These are phyloP conservation scores for Dysmachus trigonus DNA, from an alignment of 2,888 invertebrate genomes.

Conservation along the genomic window DNA sequence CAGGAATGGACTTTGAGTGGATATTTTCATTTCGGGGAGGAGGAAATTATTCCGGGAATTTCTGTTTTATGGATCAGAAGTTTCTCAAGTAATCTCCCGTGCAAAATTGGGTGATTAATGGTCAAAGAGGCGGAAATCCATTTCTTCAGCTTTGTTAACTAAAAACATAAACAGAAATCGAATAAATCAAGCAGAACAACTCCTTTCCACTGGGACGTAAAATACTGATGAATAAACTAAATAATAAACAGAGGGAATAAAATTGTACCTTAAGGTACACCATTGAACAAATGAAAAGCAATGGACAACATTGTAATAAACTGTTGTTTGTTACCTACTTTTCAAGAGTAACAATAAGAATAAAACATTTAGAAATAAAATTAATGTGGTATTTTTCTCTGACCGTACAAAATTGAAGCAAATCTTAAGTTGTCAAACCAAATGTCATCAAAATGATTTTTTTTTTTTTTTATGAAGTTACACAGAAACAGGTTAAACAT, in stretches of 20 bases:
- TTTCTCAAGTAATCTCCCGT: not conserved
- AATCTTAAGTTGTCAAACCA: too few species aligned
- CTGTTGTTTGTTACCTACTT: not conserved
- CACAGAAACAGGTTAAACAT: too few species aligned
- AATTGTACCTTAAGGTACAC: not conserved
- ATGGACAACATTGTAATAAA: not conserved
- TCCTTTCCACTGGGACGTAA: too few species aligned
- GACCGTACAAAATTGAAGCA: too few species aligned
- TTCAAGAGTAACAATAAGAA: too few species aligned
- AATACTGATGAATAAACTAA: not conserved
- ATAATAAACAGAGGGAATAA: not conserved
- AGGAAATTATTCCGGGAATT: not conserved
- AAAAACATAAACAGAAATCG: not conserved
- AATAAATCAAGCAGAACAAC: not conserved
- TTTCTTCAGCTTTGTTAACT: not conserved
- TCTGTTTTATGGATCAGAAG: not conserved
- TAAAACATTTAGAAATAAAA: too few species aligned
- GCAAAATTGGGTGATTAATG: not conserved
- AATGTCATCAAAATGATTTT: too few species aligned
- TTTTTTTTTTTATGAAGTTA: too few species aligned
- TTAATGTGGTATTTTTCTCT: too few species aligned
- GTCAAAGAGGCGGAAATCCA: not conserved
- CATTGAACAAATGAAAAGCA: not conserved
- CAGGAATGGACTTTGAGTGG: not conserved
- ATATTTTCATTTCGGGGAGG: not conserved